Evolutionary conservation across 2,113 vertebrate genomes (phyloP).

Genomic region (Ahaetulla prasina): DNA sequence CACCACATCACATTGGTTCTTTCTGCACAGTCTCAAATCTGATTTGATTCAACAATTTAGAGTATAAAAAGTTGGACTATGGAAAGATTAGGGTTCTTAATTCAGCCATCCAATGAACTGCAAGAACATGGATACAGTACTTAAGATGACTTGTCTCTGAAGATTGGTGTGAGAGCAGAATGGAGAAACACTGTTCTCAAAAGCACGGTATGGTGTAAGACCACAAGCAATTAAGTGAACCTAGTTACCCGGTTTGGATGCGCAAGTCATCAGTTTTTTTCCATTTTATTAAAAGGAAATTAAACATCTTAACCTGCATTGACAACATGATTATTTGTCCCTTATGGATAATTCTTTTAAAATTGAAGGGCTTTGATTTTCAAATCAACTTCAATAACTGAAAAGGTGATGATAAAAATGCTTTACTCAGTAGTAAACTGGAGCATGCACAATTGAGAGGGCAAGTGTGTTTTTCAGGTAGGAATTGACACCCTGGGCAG

Average conservation of each 20-base stretch:
- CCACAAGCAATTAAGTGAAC: not conserved
- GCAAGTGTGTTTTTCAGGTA: no score
- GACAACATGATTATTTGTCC: not conserved
- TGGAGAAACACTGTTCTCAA: not conserved
- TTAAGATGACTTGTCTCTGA: not conserved
- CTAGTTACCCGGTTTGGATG: not conserved
- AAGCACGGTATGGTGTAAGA: no score
- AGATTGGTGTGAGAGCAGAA: not conserved
- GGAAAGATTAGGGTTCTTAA: no score
- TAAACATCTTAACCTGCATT: not conserved
- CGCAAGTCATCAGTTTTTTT: not conserved
- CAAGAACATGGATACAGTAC: not conserved
- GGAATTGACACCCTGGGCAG: no score
- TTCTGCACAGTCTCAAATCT: not conserved
- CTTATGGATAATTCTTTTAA: no score
- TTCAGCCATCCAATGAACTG: not conserved
- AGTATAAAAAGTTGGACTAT: not conserved
- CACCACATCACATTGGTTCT: not conserved
- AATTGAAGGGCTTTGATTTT: no score
- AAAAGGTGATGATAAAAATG: no score
- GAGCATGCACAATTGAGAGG: no score
- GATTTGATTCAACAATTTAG: not conserved
- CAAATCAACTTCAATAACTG: no score
- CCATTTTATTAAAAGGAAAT: not conserved
- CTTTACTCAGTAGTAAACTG: no score